Evolutionary conservation across 2,888 invertebrate genomes (phyloP).

Genomic region (Pasiphila rectangulata): DNA sequence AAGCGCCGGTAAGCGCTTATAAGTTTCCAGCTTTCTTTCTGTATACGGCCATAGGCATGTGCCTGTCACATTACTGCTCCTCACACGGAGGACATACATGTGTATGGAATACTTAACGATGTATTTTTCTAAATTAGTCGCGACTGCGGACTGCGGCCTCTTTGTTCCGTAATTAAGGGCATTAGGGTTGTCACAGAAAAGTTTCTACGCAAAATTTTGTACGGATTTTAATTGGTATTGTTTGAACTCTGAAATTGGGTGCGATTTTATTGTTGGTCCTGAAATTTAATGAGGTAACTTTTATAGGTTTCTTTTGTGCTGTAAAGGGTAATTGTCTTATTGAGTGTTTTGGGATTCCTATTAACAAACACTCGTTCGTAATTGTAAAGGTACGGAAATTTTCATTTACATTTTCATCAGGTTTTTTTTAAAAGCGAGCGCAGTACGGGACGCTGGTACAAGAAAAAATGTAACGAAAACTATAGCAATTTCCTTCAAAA

Average conservation of each 20-base stretch:
- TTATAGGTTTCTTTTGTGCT: background rate
- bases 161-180: constrained; percentile 34
- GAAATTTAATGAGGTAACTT: background rate
- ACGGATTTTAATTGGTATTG: constrained; percentile 23
- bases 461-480: too few relatives aligned
- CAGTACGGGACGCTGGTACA: too few relatives aligned
- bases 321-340: background rate
- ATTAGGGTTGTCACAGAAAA: constrained; percentile 31
- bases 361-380: too few relatives aligned
- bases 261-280: constrained; percentile 8
- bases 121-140: constrained; percentile 35
- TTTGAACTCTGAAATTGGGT: constrained; percentile 18
- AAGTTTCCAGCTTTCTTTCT: too few relatives aligned
- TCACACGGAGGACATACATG: constrained; percentile 25
- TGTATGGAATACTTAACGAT: constrained; percentile 29
- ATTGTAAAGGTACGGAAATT: too few relatives aligned
- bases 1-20: too few relatives aligned
- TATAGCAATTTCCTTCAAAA: constrained; percentile 6
- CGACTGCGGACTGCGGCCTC: constrained; percentile 26
- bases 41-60: too few relatives aligned
- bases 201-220: constrained; percentile 15
- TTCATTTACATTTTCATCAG: too few relatives aligned
- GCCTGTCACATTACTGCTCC: too few relatives aligned
- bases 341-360: background rate
- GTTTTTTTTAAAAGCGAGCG: too few relatives aligned